phyloP scores from a whole-genome alignment of 1,140 invertebrate genomes.

The Xylocopa sonorina region DNA sequence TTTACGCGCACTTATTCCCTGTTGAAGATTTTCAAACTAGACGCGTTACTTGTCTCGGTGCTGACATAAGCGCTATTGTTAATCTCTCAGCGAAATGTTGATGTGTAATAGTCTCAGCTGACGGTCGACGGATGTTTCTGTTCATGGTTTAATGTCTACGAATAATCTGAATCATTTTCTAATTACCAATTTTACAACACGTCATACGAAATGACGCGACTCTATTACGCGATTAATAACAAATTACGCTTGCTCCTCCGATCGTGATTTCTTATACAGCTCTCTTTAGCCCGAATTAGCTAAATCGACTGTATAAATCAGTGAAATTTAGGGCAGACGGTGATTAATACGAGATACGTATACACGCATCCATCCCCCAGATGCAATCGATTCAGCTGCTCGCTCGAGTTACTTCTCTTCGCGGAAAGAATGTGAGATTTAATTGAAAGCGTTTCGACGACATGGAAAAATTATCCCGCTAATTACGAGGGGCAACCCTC shows the following conservation, averaged over 20 bases:
- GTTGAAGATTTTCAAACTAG: conserved; percentile 52
- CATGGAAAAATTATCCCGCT: background rate
- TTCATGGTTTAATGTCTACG: background rate
- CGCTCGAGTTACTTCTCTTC: background rate
- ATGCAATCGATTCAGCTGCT: conserved; percentile 26
- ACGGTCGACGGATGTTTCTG: background rate
- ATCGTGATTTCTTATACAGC: too few species aligned
- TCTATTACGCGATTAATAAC: too few species aligned
- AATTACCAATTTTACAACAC: background rate
- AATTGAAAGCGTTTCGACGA: background rate
- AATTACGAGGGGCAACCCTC: too few species aligned
- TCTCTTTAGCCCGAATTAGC: too few species aligned
- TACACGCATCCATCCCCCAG: conserved; percentile 6
- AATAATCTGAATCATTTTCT: background rate
- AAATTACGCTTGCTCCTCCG: too few species aligned
- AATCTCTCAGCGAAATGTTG: conserved; percentile 17
- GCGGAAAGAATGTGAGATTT: background rate
- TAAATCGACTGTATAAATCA: background rate
- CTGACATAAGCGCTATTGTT: conserved; percentile 38
- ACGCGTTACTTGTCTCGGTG: conserved; percentile 16
- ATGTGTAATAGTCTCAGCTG: background rate
- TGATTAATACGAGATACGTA: background rate
- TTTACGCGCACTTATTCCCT: conserved; percentile 70
- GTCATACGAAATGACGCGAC: background rate
- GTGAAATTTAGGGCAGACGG: conserved; percentile 27